Evolutionary conservation across 1,140 invertebrate species (phyloP).

Genomic region (Philaenus spumarius): DNA sequence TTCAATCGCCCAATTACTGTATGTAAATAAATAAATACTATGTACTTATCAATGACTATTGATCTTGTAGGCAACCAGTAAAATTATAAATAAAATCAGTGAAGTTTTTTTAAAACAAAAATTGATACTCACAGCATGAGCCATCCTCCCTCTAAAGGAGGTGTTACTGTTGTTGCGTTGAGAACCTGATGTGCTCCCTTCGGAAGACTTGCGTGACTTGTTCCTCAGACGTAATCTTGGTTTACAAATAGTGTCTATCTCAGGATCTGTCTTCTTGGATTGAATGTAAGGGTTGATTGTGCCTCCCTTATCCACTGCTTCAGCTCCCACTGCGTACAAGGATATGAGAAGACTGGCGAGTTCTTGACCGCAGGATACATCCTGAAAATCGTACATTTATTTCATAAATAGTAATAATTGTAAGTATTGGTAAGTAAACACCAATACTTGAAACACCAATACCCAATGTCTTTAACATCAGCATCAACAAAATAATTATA

Average conservation of each 20-base stretch:
- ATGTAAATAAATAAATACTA: too few relatives aligned
- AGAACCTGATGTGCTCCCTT: too few relatives aligned
- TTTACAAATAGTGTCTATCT: background rate
- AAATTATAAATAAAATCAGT: too few relatives aligned
- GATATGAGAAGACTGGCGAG: constrained; percentile 53
- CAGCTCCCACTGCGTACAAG: constrained; percentile 44
- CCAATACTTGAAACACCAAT: too few relatives aligned
- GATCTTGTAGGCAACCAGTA: too few relatives aligned
- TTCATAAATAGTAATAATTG: too few relatives aligned
- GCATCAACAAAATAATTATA: too few relatives aligned
- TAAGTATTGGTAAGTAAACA: too few relatives aligned
- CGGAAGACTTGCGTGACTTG: background rate
- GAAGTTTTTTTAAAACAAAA: background rate
- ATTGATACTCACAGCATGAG: background rate
- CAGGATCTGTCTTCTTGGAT: background rate
- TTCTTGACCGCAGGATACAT: constrained; percentile 45
- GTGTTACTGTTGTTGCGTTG: background rate
- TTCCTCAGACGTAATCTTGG: background rate
- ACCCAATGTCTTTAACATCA: too few relatives aligned
- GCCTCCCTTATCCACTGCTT: constrained; percentile 12
- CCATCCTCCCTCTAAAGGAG: background rate
- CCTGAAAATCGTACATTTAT: too few relatives aligned
- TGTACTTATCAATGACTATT: too few relatives aligned
- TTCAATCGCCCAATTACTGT: too few relatives aligned
- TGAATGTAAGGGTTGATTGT: constrained; percentile 35